phyloP scores from a whole-genome alignment of 1,140 invertebrate genomes.

The Drosophila saltans region DNA sequence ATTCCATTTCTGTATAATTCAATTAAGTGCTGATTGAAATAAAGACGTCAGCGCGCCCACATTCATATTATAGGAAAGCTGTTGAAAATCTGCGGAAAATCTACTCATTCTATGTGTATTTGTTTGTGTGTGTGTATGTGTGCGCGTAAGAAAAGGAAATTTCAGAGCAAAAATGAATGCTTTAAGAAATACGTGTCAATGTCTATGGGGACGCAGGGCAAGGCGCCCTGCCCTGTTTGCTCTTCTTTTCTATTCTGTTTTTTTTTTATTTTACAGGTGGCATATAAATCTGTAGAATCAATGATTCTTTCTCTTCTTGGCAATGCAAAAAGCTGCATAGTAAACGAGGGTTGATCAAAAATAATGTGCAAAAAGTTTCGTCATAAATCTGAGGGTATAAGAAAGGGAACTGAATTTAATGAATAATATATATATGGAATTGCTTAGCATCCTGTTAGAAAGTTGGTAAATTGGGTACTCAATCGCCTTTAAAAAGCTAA shows the following conservation, averaged over 20 bases:
- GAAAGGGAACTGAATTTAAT: too few species aligned
- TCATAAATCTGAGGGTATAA: too few species aligned
- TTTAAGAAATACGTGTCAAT: slow-evolving; percentile 70
- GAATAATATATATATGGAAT: too few species aligned
- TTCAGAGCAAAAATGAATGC: slow-evolving; percentile 31
- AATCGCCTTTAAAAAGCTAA: too few species aligned
- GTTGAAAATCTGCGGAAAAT: slow-evolving; percentile 41
- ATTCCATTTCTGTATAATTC: slow-evolving; percentile 68
- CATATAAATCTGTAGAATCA: slow-evolving; percentile 74
- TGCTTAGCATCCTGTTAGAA: too few species aligned
- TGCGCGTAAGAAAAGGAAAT: neutral
- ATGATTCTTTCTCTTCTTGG: slow-evolving; percentile 50
- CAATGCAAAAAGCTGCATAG: slow-evolving; percentile 43
- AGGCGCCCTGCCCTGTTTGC: slow-evolving; percentile 47
- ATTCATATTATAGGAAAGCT: slow-evolving; percentile 22
- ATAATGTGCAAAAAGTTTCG: neutral
- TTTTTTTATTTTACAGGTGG: slow-evolving; percentile 69
- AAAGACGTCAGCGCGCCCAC: slow-evolving; percentile 75
- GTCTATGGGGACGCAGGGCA: slow-evolving; percentile 50
- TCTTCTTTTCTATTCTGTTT: slow-evolving; percentile 34
- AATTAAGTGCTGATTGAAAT: slow-evolving; percentile 79
- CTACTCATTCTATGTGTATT: neutral
- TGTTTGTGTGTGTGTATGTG: neutral
- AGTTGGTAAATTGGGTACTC: too few species aligned
- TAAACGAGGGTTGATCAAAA: slow-evolving; percentile 22